These are phyloP conservation scores for Salvelinus sp. DNA, from an alignment of 2,113 vertebrate species.

Conservation along the genomic window DNA sequence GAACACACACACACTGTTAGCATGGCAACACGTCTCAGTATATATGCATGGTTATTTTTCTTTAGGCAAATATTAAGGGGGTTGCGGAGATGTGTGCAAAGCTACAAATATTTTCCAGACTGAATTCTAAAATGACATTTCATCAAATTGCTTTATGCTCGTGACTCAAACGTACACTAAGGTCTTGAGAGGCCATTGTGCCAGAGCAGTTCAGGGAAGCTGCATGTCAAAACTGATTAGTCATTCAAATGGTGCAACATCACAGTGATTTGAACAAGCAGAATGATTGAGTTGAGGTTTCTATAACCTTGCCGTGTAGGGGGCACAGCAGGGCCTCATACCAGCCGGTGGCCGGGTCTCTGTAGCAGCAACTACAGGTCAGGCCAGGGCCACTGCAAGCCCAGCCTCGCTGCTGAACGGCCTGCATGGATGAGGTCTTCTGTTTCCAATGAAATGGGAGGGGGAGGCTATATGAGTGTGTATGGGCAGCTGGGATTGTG, in stretches of 20 bases:
- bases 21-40: background rate
- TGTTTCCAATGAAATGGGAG: conserved; percentile 4
- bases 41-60: background rate
- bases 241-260: background rate
- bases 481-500: background rate
- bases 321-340: background rate
- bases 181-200: background rate
- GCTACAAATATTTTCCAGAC: background rate
- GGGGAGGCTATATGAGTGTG: background rate
- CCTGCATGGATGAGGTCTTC: conserved; percentile 3
- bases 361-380: conserved; percentile 5
- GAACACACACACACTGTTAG: background rate
- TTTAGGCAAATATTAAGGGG: background rate
- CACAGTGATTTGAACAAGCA: background rate
- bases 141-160: background rate
- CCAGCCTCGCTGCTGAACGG: conserved; percentile 3
- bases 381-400: background rate
- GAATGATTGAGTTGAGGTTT: conserved; percentile 4
- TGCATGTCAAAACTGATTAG: background rate
- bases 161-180: background rate
- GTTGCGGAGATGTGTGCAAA: no score
- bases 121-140: background rate
- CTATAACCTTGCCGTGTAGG: conserved; percentile 6
- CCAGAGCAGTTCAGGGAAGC: background rate
- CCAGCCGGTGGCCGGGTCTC: conserved; percentile 1